A percentile compares a stretch with the other conserved stretches of the same genome.
These are phyloP conservation scores for Ptiloglossa arizonensis DNA, from an alignment of 1,140 invertebrate genomes.

Conservation along the genomic window DNA sequence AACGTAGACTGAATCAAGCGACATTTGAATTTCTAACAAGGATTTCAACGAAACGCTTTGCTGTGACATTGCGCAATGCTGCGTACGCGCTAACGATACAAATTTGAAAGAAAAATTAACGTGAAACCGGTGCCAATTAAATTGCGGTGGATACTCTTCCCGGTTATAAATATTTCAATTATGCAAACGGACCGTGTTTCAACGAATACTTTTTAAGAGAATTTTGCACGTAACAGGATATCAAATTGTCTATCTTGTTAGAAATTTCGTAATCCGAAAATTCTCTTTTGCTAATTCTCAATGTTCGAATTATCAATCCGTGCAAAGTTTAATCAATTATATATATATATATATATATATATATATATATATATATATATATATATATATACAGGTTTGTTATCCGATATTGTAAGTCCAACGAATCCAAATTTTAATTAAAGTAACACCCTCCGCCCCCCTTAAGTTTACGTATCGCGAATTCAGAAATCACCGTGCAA, in stretches of 20 bases:
- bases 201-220: not conserved
- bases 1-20: too few species aligned
- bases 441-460: not conserved
- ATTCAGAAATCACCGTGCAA: not conserved
- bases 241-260: not conserved
- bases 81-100: too few species aligned
- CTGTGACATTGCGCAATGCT: too few species aligned
- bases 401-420: constrained; percentile 4
- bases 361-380: too few species aligned
- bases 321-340: not conserved
- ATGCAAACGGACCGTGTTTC: not conserved
- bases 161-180: not conserved
- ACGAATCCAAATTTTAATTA: constrained; percentile 29
- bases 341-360: too few species aligned
- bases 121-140: too few species aligned
- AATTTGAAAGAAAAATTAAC: not conserved
- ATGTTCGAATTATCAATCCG: not conserved
- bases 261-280: not conserved
- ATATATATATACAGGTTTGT: constrained; percentile 7
- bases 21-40: too few species aligned
- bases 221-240: not conserved
- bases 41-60: too few species aligned
- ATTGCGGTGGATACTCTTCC: not conserved
- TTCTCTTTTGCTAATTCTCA: not conserved
- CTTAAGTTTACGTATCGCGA: not conserved